Evolutionary conservation across 1,140 invertebrate species (phyloP).

Genomic region (Aphis gossypii): DNA sequence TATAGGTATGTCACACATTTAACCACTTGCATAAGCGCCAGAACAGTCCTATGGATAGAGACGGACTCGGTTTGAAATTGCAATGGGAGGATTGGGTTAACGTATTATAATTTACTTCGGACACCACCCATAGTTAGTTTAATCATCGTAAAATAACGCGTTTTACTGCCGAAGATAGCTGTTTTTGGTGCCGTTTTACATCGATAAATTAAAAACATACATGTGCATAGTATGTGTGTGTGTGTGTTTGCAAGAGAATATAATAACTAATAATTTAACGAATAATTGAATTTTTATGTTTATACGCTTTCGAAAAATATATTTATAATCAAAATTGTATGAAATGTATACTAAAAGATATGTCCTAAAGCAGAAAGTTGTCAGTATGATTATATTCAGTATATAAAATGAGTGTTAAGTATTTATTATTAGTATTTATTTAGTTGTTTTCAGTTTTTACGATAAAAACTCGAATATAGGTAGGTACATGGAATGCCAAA

Average conservation of each 20-base stretch:
- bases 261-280: not conserved
- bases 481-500: not conserved
- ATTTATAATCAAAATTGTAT: not conserved
- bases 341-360: not conserved
- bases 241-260: too few relatives aligned
- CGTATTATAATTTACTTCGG: not conserved
- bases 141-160: not conserved
- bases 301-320: not conserved
- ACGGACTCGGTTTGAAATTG: too few relatives aligned
- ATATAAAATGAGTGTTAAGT: not conserved
- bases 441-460: not conserved
- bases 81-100: not conserved
- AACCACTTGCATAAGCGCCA: not conserved
- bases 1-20: not conserved
- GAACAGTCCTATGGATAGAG: not conserved
- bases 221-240: too few relatives aligned
- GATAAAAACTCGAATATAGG: not conserved
- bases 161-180: not conserved
- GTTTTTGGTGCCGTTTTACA: not conserved
- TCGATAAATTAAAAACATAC: not conserved
- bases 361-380: not conserved
- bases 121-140: slow-evolving; percentile 16
- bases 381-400: not conserved
- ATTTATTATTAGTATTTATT: not conserved
- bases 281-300: not conserved